Base-by-base conservation (phyloP, 1,140 invertebrate genomes). In the Matsumurasca onukii region DNA sequence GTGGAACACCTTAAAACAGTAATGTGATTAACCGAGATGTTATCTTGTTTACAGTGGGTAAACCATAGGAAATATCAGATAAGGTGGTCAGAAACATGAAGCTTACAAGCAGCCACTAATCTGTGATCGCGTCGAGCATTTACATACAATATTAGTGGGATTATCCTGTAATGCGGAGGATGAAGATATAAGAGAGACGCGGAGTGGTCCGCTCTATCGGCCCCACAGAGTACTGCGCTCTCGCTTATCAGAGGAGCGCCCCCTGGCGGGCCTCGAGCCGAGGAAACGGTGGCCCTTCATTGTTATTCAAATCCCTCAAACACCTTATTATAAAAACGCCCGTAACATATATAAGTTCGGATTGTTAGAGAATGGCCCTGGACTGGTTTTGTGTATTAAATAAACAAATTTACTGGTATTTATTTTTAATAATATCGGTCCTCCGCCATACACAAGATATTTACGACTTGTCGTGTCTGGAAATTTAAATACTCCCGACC, bases 361-460 rank as follows among this genome's bases (percentile, higher is more conserved):
- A 59, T 59, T 59, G 55, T 59, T 59, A 12, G 22, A 13, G 22
- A 13, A 52, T 52, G 20, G 9, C 22, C 49, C 49, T 27, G 55
- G 55, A 59, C 55, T 24, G 55, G 55, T 59, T 59, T n/a, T n/a
- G 55, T 59, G 55, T 59, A 59, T 59, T 59, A 59, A 59, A 59
- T 59, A 59, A 59, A 59, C 55, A 59, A 59, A 59, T 59, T 59
- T 59, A 59, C 55, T 24, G 55, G 55, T 59, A 59, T 59, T 59
- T 59, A 59, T 59, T 59, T 59, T 59, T 59, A 59, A 59, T 59
- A 59, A 59, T 59, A 59, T 59, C 55, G 55, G 55, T 39, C 34
- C 25, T 52, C 49, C 49, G 15, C 55, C 30, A 59, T 59, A 59
- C 22, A 25, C 55, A 2, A 5, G 55, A 5, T 59, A 59, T 59